A percentile compares a stretch with the other conserved stretches of the same genome.
phyloP scores from a whole-genome alignment of 2,888 invertebrate genomes.

The Archaeoteleia sp. region DNA sequence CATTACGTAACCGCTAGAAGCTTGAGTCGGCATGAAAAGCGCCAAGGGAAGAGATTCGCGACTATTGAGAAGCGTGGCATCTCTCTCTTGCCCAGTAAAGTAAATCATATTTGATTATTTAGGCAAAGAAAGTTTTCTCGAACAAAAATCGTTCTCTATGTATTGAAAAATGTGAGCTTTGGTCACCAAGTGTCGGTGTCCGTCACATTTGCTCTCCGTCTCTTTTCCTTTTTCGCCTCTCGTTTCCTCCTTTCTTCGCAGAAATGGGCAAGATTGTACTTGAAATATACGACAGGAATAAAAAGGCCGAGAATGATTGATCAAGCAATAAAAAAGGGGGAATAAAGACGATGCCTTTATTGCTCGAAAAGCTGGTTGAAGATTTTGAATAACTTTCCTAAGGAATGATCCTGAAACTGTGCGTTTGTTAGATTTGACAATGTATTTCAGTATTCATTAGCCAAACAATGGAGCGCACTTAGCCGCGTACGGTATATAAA shows the following conservation, averaged over 20 bases:
- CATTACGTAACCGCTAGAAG: no score
- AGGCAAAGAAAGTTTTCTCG: constrained; percentile 9
- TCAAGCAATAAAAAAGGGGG: no score
- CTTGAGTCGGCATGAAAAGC: no score
- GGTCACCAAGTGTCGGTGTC: constrained; percentile 18
- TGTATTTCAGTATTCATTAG: constrained; percentile 51
- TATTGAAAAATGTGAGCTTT: constrained; percentile 34
- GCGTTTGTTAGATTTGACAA: constrained; percentile 48
- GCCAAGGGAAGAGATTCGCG: no score
- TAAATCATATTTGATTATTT: no score
- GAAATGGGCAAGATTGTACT: constrained; percentile 21
- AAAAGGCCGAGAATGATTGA: no score
- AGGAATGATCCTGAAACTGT: constrained; percentile 43
- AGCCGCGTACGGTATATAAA: constrained; percentile 43
- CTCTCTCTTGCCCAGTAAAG: no score
- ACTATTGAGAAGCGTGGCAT: no score
- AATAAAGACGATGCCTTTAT: no score
- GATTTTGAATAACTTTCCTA: no score
- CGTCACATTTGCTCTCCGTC: constrained; percentile 9
- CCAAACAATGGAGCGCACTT: constrained; percentile 51
- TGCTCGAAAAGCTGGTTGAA: no score
- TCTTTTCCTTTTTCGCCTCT: not conserved
- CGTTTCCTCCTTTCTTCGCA: not conserved
- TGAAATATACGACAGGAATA: not conserved
- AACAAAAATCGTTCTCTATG: constrained; percentile 11